Conservation (phyloP, 2,888 invertebrate genomes). For the Drosophila lutescens region DNA sequence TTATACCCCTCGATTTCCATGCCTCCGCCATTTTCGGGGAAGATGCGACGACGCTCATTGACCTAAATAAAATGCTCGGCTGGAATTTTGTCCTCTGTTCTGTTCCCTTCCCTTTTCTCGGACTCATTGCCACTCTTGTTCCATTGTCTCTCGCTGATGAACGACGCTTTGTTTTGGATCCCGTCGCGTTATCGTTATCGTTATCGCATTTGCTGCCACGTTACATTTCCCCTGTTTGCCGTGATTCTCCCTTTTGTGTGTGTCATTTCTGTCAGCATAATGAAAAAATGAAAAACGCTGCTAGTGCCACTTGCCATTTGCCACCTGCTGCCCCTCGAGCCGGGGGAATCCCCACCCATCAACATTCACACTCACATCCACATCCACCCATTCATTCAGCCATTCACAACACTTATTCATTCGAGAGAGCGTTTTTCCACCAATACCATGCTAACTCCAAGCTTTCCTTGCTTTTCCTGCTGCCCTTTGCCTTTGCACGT, state of each 20-base stretch:
- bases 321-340: constrained; percentile 23
- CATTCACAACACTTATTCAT: constrained; percentile 53
- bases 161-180: constrained; percentile 40
- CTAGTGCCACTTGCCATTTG: constrained; percentile 36
- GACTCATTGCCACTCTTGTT: background rate
- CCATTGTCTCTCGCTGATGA: constrained; percentile 40
- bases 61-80: constrained; percentile 73
- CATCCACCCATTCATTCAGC: constrained; percentile 36
- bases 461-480: constrained; percentile 9
- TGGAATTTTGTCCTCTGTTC: constrained; percentile 37
- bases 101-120: background rate
- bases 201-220: constrained; percentile 65
- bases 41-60: constrained; percentile 59
- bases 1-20: background rate
- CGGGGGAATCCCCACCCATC: constrained; percentile 9
- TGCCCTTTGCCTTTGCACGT: constrained; percentile 35
- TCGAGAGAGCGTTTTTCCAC: constrained; percentile 38
- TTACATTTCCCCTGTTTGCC: constrained; percentile 31
- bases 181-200: constrained; percentile 60
- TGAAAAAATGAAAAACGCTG: constrained; percentile 48
- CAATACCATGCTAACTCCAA: constrained; percentile 34
- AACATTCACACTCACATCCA: background rate
- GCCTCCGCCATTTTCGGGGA: background rate
- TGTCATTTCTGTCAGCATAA: constrained; percentile 64
- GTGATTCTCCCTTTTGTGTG: constrained; percentile 29